Evolutionary conservation across 2,113 vertebrate genomes (phyloP).

Genomic region (Etia nguti): DNA sequence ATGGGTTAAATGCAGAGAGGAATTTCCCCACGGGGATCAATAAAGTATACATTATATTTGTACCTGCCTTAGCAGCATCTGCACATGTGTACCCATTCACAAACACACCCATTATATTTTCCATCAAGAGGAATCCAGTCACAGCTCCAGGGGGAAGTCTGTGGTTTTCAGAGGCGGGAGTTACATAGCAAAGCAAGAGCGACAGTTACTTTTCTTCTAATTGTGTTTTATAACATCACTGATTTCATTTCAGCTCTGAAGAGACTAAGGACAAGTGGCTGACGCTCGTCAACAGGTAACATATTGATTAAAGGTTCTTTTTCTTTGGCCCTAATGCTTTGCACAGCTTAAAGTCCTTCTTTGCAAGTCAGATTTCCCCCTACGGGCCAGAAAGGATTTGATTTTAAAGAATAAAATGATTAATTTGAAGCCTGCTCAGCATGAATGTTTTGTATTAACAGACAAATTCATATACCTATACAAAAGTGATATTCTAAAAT

Average conservation of each 20-base stretch:
- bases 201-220: background rate
- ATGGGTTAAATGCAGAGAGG: too few relatives aligned
- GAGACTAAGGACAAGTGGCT: conserved; percentile 91
- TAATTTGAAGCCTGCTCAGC: background rate
- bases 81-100: background rate
- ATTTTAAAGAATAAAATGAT: background rate
- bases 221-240: background rate
- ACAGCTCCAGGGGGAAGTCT: background rate
- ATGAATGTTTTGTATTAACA: background rate
- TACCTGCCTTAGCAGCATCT: background rate
- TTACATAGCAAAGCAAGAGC: background rate
- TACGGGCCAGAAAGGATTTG: background rate
- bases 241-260: conserved; percentile 72
- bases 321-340: fast-evolving
- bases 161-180: background rate
- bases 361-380: background rate
- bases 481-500: background rate
- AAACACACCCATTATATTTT: background rate
- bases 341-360: background rate
- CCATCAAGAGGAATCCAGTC: conserved; percentile 16
- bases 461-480: background rate
- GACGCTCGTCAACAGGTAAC: conserved; percentile 82
- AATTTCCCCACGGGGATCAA: too few relatives aligned
- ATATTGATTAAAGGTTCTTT: background rate
- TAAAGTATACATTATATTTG: too few relatives aligned